These are phyloP conservation scores for Drosophila subquinaria DNA, from an alignment of 2,888 invertebrate genomes.

Conservation along the genomic window DNA sequence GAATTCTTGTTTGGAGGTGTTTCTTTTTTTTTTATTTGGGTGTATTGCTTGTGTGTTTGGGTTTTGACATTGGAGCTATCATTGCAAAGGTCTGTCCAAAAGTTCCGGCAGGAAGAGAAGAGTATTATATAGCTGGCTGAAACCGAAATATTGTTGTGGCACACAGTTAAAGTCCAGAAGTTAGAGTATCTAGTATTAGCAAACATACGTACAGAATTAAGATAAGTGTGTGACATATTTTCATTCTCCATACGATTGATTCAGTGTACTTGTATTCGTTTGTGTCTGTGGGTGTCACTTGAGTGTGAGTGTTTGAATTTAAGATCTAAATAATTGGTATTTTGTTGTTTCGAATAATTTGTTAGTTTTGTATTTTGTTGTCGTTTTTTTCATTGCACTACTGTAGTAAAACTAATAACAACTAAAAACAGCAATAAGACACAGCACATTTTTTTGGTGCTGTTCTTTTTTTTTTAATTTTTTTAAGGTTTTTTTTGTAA, in stretches of 20 bases:
- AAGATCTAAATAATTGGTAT: constrained; percentile 80
- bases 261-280: constrained; percentile 31
- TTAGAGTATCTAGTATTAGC: constrained; percentile 65
- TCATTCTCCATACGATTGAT: constrained; percentile 62
- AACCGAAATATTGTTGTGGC: constrained; percentile 59
- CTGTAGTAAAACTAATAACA: constrained; percentile 78
- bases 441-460: constrained; percentile 54
- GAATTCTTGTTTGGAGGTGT: constrained; percentile 34
- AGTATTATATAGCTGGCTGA: constrained; percentile 56
- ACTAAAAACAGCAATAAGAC: constrained; percentile 75
- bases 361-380: constrained; percentile 42
- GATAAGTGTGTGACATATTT: constrained; percentile 36
- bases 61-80: constrained; percentile 36
- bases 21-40: constrained; percentile 12
- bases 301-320: constrained; percentile 17
- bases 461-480: constrained; percentile 19
- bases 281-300: constrained; percentile 11
- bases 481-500: constrained; percentile 17
- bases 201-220: constrained; percentile 65
- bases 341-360: constrained; percentile 53
- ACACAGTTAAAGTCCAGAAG: constrained; percentile 56
- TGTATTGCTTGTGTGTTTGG: constrained; percentile 39
- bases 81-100: constrained; percentile 66
- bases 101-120: constrained; percentile 57
- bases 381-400: constrained; percentile 71